Conservation (phyloP, 1,140 invertebrate species). For the Drosophila mauritiana region DNA sequence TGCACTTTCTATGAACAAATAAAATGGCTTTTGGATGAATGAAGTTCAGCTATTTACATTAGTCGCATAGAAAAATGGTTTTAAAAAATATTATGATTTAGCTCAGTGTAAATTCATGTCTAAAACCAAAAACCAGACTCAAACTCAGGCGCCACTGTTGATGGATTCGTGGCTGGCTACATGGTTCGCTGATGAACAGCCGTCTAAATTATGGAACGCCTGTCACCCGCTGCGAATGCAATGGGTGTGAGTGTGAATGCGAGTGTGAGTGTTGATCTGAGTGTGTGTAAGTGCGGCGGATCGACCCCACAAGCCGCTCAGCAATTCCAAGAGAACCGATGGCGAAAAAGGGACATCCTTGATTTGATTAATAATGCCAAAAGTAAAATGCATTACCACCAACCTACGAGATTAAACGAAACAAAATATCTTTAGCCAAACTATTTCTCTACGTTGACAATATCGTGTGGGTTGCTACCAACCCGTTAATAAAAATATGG, state of each 20-base stretch:
- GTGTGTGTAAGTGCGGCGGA: constrained; percentile 14
- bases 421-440: neutral
- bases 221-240: constrained; percentile 79
- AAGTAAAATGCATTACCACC: neutral
- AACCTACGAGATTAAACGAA: neutral
- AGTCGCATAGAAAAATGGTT: neutral
- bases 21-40: too few relatives aligned
- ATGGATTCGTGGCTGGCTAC: constrained; percentile 72
- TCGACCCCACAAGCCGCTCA: constrained; percentile 52
- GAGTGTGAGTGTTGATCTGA: constrained; percentile 20
- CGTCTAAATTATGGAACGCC: constrained; percentile 80
- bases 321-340: constrained; percentile 25
- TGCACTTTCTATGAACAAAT: too few relatives aligned
- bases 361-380: neutral
- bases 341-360: constrained; percentile 16
- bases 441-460: neutral
- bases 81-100: neutral
- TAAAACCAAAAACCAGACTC: constrained; percentile 30
- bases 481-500: neutral
- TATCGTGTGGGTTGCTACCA: constrained; percentile 22
- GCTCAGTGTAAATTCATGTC: constrained; percentile 10
- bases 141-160: constrained; percentile 80
- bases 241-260: constrained; percentile 36
- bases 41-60: too few relatives aligned
- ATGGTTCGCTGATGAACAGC: constrained; percentile 70